Conservation (phyloP, 2,888 invertebrate species). For the Aphodius sticticus region DNA sequence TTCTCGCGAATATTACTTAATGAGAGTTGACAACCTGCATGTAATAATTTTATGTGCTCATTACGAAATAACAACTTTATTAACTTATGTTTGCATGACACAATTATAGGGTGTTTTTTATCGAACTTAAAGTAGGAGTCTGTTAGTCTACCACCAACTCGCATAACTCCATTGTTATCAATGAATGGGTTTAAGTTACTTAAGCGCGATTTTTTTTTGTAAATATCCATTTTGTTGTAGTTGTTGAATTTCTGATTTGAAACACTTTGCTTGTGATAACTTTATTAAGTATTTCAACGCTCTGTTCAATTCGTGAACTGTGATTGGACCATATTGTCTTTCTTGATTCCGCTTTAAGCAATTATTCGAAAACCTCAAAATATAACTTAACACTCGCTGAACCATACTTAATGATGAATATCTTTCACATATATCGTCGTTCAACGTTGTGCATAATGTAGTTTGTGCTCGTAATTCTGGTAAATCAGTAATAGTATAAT, state of each 20-base stretch:
- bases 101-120: conserved; percentile 28
- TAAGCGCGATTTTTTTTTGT: not conserved
- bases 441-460: not conserved
- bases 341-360: not conserved
- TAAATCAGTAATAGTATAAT: not conserved
- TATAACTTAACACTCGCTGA: not conserved
- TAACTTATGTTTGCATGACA: conserved; percentile 16
- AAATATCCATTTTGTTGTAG: not conserved
- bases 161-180: conserved; percentile 10
- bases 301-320: not conserved
- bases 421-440: not conserved
- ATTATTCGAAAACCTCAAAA: not conserved
- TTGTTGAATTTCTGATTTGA: conserved; percentile 5
- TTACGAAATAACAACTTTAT: conserved; percentile 24
- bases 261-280: conserved; percentile 7
- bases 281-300: conserved; percentile 12
- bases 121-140: conserved; percentile 13
- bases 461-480: not conserved
- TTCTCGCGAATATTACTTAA: conserved; percentile 25
- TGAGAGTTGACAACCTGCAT: conserved; percentile 26
- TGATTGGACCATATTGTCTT: not conserved
- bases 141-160: conserved; percentile 22
- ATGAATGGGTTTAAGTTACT: conserved; percentile 6
- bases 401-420: not conserved
- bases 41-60: conserved; percentile 25